Evolutionary conservation across 2,113 vertebrate species (phyloP).

Genomic region (Crotophaga sulcirostris): DNA sequence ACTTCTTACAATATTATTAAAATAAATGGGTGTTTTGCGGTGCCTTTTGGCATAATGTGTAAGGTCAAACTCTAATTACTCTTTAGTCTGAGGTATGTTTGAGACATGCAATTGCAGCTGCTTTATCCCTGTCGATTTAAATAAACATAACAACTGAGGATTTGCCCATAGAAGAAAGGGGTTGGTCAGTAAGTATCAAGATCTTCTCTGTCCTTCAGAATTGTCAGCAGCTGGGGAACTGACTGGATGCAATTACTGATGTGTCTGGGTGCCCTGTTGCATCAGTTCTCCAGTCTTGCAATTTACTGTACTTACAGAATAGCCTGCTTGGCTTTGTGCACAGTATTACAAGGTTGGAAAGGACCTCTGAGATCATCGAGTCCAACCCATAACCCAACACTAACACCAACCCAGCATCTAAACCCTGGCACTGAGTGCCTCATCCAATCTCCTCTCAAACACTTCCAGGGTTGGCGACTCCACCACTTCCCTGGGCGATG

Average conservation of each 20-base stretch:
- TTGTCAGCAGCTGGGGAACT: neutral
- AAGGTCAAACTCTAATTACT: neutral
- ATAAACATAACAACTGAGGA: neutral
- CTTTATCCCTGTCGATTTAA: neutral
- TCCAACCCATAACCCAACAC: too few species aligned
- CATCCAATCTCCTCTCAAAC: too few species aligned
- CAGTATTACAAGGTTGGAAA: too few species aligned
- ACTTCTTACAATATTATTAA: neutral
- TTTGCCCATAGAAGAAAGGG: accelerated
- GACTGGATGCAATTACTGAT: neutral
- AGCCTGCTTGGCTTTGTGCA: neutral
- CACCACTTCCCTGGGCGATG: too few species aligned
- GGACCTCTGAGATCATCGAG: too few species aligned
- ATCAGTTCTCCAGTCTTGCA: neutral
- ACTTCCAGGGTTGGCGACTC: too few species aligned
- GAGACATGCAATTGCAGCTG: neutral
- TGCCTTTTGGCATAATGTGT: neutral
- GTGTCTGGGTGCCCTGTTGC: neutral
- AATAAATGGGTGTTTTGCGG: neutral
- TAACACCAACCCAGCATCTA: too few species aligned
- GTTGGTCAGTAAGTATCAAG: neutral
- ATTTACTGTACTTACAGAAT: neutral
- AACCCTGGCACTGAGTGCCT: too few species aligned
- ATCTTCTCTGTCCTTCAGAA: neutral
- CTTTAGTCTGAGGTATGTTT: neutral